Percentiles rank a stretch among this genome's conserved stretches.
phyloP scores from a whole-genome alignment of 1,140 invertebrate genomes.

The Drosophila busckii region DNA sequence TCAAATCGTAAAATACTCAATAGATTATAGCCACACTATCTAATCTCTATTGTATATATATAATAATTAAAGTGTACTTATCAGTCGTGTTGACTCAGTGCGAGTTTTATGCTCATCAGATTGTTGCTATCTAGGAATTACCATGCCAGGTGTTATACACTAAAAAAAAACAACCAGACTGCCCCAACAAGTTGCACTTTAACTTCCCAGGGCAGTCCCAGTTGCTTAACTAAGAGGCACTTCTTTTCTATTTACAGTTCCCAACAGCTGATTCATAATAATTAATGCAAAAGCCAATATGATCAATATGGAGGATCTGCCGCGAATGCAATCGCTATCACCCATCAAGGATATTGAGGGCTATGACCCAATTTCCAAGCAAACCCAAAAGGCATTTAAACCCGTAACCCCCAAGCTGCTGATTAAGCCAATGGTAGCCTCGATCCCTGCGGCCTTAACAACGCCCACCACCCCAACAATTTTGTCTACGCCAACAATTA shows the following conservation, averaged over 20 bases:
- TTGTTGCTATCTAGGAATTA: no score
- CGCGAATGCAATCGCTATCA: conserved; percentile 69
- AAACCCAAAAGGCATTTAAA: conserved; percentile 19
- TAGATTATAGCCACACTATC: no score
- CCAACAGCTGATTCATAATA: conserved; percentile 34
- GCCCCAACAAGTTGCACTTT: no score
- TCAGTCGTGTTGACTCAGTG: no score
- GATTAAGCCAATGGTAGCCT: conserved; percentile 50
- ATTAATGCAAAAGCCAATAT: conserved; percentile 32
- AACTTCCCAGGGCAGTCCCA: no score
- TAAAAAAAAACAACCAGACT: no score
- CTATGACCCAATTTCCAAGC: conserved; percentile 21
- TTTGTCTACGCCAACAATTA: background rate
- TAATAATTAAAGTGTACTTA: no score
- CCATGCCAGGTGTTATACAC: no score
- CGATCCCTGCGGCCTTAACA: conserved; percentile 28
- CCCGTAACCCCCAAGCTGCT: conserved; percentile 41
- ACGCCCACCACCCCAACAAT: conserved; percentile 31
- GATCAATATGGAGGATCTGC: conserved; percentile 71
- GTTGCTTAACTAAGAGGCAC: no score
- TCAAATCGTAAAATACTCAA: no score
- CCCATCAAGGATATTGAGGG: conserved; percentile 59
- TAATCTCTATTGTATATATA: no score
- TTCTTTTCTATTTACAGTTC: conserved; percentile 8
- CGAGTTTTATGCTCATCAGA: no score